Conservation (phyloP, 2,113 vertebrate genomes). For the Centropristis striata region DNA sequence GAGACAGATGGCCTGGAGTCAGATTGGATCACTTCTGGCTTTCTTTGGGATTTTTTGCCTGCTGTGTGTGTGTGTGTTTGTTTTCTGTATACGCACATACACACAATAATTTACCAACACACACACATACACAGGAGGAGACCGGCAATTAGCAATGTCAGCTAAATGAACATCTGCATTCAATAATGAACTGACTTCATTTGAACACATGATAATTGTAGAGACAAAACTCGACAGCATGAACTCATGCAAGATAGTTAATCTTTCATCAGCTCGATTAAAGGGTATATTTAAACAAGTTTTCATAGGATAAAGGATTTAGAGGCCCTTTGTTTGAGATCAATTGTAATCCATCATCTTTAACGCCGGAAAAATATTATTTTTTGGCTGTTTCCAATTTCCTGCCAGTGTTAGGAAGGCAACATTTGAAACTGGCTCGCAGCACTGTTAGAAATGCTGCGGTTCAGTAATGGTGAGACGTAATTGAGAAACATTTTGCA, state of each 20-base stretch:
- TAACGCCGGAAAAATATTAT: constrained; percentile 39
- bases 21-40: constrained; percentile 68
- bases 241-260: constrained; percentile 60
- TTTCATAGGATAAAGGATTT: constrained; percentile 46
- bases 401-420: constrained; percentile 34
- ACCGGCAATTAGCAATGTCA: constrained; percentile 62
- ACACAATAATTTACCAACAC: not conserved
- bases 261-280: constrained; percentile 62
- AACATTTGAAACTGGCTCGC: constrained; percentile 25
- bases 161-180: constrained; percentile 71
- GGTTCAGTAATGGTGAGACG: constrained; percentile 24
- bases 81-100: constrained; percentile 31
- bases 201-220: constrained; percentile 62
- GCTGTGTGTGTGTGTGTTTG: constrained; percentile 49
- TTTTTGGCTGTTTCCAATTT: constrained; percentile 57
- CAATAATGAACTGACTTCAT: constrained; percentile 60
- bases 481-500: constrained; percentile 25
- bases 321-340: constrained; percentile 50
- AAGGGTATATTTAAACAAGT: constrained; percentile 46
- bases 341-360: constrained; percentile 55
- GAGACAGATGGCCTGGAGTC: constrained; percentile 75
- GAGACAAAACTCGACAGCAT: constrained; percentile 49
- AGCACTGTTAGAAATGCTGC: constrained; percentile 33
- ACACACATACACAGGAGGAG: constrained; percentile 28
- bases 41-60: constrained; percentile 53